These are phyloP conservation scores for Drosophila cyrtoloma DNA, from an alignment of 2,888 invertebrate species.

Conservation along the genomic window DNA sequence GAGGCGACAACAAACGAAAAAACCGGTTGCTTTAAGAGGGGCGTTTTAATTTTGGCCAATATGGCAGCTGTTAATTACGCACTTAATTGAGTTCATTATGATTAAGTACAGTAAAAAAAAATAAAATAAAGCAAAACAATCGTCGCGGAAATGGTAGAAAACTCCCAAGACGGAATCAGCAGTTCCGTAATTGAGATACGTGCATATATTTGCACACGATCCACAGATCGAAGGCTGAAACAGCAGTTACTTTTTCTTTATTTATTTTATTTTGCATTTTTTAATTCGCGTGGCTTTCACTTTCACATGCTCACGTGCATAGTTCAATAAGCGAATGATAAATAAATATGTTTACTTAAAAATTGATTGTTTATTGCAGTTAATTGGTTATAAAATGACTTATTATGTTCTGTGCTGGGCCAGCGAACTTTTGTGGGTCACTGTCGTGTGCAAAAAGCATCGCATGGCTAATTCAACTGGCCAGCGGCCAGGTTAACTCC, in stretches of 20 bases:
- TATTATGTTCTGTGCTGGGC: conserved; percentile 27
- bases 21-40: conserved; percentile 42
- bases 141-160: conserved; percentile 42
- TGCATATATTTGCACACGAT: neutral
- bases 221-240: conserved; percentile 39
- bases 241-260: conserved; percentile 13
- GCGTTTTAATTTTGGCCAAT: conserved; percentile 40
- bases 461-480: conserved; percentile 26
- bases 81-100: conserved; percentile 37
- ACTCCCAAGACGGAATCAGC: conserved; percentile 39
- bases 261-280: neutral
- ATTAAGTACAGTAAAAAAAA: conserved; percentile 17
- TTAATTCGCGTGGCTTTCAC: conserved; percentile 45
- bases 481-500: conserved; percentile 8
- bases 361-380: neutral
- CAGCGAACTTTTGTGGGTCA: conserved; percentile 64
- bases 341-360: neutral
- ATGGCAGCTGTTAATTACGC: conserved; percentile 44
- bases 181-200: conserved; percentile 49
- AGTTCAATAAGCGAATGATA: neutral
- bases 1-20: neutral
- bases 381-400: conserved; percentile 17
- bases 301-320: conserved; percentile 19
- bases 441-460: conserved; percentile 30
- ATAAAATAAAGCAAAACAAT: conserved; percentile 29